A percentile compares a stretch with the other conserved stretches of the same genome.
Evolutionary conservation across 2,113 vertebrate species (phyloP).

Genomic region (Loxodonta africana): DNA sequence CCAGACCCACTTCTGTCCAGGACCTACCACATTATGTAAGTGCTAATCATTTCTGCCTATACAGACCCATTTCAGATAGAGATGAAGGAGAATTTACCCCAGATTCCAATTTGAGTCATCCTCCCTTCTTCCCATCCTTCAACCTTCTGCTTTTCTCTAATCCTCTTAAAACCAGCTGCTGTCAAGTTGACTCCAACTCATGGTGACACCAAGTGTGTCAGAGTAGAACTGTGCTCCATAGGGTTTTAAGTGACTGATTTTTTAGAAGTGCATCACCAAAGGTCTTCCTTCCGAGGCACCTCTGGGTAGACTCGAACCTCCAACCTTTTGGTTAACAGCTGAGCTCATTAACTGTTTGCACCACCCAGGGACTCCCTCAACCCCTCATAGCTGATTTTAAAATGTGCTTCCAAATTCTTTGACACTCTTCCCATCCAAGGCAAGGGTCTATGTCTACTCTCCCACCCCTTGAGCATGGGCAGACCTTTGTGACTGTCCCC

Average conservation of each 20-base stretch:
- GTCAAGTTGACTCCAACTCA: no score
- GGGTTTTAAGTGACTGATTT: no score
- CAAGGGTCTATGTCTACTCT: neutral
- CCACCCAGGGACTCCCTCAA: no score
- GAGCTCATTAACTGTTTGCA: no score
- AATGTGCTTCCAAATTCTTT: neutral
- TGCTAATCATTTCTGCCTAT: neutral
- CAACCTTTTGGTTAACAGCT: no score
- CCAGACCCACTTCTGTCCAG: neutral
- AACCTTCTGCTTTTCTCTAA: neutral
- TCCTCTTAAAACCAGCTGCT: neutral
- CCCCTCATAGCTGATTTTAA: neutral
- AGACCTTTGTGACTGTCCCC: neutral
- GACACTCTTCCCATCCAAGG: neutral
- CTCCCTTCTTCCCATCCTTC: neutral
- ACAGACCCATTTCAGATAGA: neutral
- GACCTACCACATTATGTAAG: neutral
- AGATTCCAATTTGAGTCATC: neutral
- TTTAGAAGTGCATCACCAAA: no score
- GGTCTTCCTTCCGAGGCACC: no score
- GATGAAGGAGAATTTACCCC: neutral
- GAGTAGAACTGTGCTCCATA: no score
- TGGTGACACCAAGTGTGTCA: no score
- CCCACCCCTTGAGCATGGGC: neutral
- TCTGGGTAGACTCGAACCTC: no score